Evolutionary conservation across 30 jellyfish, hydroid and myxozoan species (phyloP), one percentile per base, ranked within the genome.

Genomic region (Aurelia sp.): DNA sequence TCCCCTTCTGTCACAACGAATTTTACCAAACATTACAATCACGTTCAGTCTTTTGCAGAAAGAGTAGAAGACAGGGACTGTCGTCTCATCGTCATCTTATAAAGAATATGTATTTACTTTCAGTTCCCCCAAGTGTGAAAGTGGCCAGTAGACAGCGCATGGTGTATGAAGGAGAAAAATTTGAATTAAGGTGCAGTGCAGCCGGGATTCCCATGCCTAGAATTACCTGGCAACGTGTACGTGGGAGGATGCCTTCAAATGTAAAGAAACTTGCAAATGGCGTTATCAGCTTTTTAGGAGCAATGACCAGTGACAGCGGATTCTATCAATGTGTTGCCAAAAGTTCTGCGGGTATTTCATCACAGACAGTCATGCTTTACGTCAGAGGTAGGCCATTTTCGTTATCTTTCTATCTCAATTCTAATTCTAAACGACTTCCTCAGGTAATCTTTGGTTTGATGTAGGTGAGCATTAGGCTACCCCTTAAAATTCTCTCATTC

Each of bases 161-260:
- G 35, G 67, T 51, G 3, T 21, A 24, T 3, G 77, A 13, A 7
- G 67, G 88, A 11, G 51, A 33, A 21, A 19, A 18, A 4, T 9
- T 59, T 31, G 55, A 40, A 9, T 16, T 77, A 16, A 24, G 40
- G 5, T 77, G 88, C 53, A 58, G 40, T 59, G 88, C 88, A 60
- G 40, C 75, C 10, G 88, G 88, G n/a, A 6, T 41, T 11, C 88
- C 88, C 33, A 60, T 8, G 44, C 88, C 88, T 5, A 24, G 22
- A 21, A 60, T 77, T 16, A 77, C 88, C 1, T 77, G 88, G 88
- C 27, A 59, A 13, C 66, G 67, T 5, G n/a, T 77, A 1, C 18
- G 47, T 15, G 88, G 77, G 61, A 60, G 19, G n/a, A 59, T 77
- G 77, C 44, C 60, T 5, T 4, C 66, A 12, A 31, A 16, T 65